Percentiles rank a stretch among this genome's conserved stretches.
phyloP scores from a whole-genome alignment of 1,140 invertebrate species.

The Aphidius gifuensis region DNA sequence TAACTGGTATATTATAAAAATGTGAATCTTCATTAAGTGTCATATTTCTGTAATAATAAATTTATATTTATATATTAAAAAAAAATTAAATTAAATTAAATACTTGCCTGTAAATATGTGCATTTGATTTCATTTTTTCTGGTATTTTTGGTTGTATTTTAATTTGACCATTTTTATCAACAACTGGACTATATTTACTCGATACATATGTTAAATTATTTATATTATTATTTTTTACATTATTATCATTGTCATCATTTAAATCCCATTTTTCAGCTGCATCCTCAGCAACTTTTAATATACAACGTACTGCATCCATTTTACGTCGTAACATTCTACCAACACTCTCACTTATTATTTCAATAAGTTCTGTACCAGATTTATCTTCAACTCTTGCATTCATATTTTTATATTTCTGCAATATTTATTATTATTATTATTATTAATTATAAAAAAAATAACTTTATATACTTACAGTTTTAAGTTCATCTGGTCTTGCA shows the following conservation, averaged over 20 bases:
- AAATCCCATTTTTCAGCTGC: slow-evolving; percentile 61
- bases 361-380: slow-evolving; percentile 70
- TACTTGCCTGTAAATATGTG: slow-evolving; percentile 31
- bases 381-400: slow-evolving; percentile 72
- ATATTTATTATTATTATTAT: slow-evolving; percentile 26
- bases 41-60: slow-evolving; percentile 47
- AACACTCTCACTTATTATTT: slow-evolving; percentile 71
- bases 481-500: slow-evolving; percentile 61
- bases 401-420: slow-evolving; percentile 70
- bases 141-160: slow-evolving; percentile 20
- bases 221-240: background rate
- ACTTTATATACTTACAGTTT: slow-evolving; percentile 48
- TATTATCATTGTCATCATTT: slow-evolving; percentile 25
- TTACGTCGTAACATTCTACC: slow-evolving; percentile 75
- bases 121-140: slow-evolving; percentile 28
- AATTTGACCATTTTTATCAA: slow-evolving; percentile 30
- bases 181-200: slow-evolving; percentile 65
- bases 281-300: slow-evolving; percentile 66
- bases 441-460: slow-evolving; percentile 1
- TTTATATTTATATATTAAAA: background rate
- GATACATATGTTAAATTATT: slow-evolving; percentile 64
- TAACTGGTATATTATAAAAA: slow-evolving; percentile 83
- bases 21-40: slow-evolving; percentile 69
- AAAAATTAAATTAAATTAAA: too few relatives aligned
- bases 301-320: slow-evolving; percentile 80